A percentile compares a stretch with the other conserved stretches of the same genome.
Conservation (phyloP, 2,888 invertebrate species). For the Aporophyla lueneburgensis region DNA sequence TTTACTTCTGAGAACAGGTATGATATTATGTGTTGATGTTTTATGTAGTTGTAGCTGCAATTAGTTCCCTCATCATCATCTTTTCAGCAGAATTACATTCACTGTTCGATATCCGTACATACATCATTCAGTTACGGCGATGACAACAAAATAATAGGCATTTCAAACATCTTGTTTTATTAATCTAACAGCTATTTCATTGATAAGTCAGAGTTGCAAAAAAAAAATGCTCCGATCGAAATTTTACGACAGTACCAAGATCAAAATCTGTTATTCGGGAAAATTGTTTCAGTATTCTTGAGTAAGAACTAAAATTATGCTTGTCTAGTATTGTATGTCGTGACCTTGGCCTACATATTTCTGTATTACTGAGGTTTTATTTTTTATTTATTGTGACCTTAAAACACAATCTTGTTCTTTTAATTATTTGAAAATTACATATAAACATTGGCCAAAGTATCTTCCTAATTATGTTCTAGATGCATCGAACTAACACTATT, state of each 20-base stretch:
- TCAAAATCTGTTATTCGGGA: background rate
- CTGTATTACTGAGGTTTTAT: background rate
- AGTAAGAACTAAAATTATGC: background rate
- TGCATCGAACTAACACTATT: background rate
- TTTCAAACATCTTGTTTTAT: background rate
- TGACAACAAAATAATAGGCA: background rate
- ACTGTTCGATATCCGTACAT: background rate
- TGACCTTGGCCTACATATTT: slow-evolving; percentile 10
- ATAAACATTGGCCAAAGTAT: slow-evolving; percentile 7
- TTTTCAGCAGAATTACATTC: background rate
- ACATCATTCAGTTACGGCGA: background rate
- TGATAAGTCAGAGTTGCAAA: background rate
- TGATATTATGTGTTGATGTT: background rate
- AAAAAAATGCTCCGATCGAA: too few species aligned
- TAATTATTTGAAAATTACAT: slow-evolving; percentile 21
- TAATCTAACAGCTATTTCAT: background rate
- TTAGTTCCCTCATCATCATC: background rate
- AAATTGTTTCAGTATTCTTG: background rate
- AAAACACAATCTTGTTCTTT: background rate
- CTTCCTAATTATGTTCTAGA: slow-evolving; percentile 7
- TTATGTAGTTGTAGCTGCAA: background rate
- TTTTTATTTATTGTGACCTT: background rate
- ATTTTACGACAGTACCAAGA: background rate
- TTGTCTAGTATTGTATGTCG: background rate
- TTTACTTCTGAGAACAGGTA: slow-evolving; percentile 10